Base-by-base conservation (phyloP, 2,113 vertebrate species). In the Herpetotheres cachinnans region DNA sequence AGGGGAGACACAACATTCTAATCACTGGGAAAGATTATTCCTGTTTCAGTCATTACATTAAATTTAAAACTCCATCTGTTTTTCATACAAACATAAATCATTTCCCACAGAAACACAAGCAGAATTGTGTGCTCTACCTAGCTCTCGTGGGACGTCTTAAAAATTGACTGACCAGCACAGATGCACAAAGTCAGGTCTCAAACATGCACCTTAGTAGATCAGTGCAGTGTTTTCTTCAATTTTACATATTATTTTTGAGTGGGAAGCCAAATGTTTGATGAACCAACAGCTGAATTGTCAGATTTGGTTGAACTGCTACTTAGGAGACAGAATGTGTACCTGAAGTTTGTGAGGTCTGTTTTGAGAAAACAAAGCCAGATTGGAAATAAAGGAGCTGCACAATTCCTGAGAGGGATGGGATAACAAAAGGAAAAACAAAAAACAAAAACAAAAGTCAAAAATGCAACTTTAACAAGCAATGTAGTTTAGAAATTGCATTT, bases 381-480 rank as follows among this genome's bases (percentile, higher is more conserved):
- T 65, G 4, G 47, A 55, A 61, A 50, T 22, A 65, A 66, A 61
- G 15, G 8, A 78, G 27, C 14, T 44, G 19, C 11, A 72, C 4
- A 29, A 42, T 47, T 77, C 40, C 42, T 40, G 12, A 61, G 54
- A 67, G 6, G 8, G 24, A 38, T 11, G 4, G n/a, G 13, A 69
- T 13, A 50, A 62, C 8, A 44, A 56, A 70, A 54, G 2, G 19
- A 44, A 24, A 16, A 36, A 13, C 30, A 22, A 42, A 24, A 72
- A 29, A 5, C 1, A 36, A 34, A 13, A 25, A 26, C 1, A 36
- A 34, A 13, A 25, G n/a, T n/a, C 1, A 36, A 34, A 13, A 25
- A 26, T 26, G 13, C 10, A n/a, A 46, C 30, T 12, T 62, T 49
- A 72, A 55, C 46, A 65, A n/a, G 29, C 38, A 62, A 62, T 3